Conservation (phyloP, 2,888 invertebrate genomes). For the Cerceris ruficornis region DNA sequence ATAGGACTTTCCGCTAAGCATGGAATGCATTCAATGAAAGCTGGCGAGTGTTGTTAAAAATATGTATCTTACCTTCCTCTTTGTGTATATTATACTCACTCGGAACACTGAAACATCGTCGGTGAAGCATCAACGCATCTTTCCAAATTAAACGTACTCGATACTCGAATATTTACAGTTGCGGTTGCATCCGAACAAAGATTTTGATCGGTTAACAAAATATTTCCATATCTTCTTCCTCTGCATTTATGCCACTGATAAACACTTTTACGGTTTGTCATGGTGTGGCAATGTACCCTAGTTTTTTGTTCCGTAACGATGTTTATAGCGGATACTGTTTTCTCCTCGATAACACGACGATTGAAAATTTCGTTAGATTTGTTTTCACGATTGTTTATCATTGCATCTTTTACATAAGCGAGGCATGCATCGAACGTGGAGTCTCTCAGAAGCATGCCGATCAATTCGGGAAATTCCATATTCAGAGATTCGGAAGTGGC, state of each 20-base stretch:
- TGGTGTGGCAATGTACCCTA: background rate
- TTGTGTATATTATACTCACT: slow-evolving; percentile 75
- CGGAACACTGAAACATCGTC: slow-evolving; percentile 82
- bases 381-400: slow-evolving; percentile 6
- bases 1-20: slow-evolving; percentile 69
- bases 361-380: background rate
- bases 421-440: slow-evolving; percentile 80
- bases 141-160: slow-evolving; percentile 85
- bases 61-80: background rate
- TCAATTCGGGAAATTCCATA: slow-evolving; percentile 82
- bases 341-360: background rate
- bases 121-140: slow-evolving; percentile 94
- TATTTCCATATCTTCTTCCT: slow-evolving; percentile 50
- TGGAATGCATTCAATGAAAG: too few relatives aligned
- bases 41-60: slow-evolving; percentile 10
- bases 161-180: slow-evolving; percentile 65
- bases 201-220: slow-evolving; percentile 13
- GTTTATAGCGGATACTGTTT: slow-evolving; percentile 9
- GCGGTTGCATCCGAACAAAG: slow-evolving; percentile 1
- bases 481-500: slow-evolving; percentile 83
- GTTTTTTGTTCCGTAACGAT: background rate
- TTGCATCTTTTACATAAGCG: slow-evolving; percentile 67
- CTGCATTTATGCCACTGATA: slow-evolving; percentile 72
- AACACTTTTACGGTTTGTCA: slow-evolving; percentile 18
- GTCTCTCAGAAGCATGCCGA: slow-evolving; percentile 83